Percentiles rank a stretch among this genome's conserved stretches.
Evolutionary conservation across 2,113 vertebrate genomes (phyloP).

Genomic region (Pampusana beccarii): DNA sequence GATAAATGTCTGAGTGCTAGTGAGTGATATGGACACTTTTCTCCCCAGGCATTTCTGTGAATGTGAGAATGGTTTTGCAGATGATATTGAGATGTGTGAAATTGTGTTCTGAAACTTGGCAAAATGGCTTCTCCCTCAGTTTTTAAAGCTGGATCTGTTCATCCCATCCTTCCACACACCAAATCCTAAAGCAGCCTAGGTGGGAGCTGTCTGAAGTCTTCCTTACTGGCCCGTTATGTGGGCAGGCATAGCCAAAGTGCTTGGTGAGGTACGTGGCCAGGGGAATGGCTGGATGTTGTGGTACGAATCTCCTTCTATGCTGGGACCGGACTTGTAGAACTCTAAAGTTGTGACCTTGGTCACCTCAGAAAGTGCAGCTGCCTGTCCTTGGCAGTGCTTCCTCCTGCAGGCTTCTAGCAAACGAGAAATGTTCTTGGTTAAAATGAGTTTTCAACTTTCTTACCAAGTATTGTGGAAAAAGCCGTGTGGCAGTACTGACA

Average conservation of each 20-base stretch:
- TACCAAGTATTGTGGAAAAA: fast-evolving
- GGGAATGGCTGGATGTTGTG: not conserved
- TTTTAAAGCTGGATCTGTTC: not conserved
- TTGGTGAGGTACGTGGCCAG: not conserved
- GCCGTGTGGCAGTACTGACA: not conserved
- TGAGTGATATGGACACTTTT: fast-evolving
- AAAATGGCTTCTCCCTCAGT: not conserved
- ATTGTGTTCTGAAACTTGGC: not conserved
- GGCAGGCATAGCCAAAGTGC: not conserved
- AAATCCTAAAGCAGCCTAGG: not conserved
- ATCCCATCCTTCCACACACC: not conserved
- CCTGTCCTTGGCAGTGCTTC: not conserved
- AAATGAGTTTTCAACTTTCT: not conserved
- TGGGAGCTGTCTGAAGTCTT: not conserved
- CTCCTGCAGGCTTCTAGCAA: not conserved
- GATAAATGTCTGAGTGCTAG: not conserved
- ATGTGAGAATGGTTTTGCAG: not conserved
- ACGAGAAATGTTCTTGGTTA: fast-evolving
- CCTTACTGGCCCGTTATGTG: not conserved
- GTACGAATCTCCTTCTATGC: fast-evolving
- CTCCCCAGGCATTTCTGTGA: not conserved
- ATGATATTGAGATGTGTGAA: not conserved
- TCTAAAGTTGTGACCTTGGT: not conserved
- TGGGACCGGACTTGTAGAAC: not conserved
- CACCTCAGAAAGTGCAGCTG: not conserved